Evolutionary conservation across 30 jellyfish, hydroid and myxozoan species (phyloP).

Genomic region (Chironex yamaguchii): DNA sequence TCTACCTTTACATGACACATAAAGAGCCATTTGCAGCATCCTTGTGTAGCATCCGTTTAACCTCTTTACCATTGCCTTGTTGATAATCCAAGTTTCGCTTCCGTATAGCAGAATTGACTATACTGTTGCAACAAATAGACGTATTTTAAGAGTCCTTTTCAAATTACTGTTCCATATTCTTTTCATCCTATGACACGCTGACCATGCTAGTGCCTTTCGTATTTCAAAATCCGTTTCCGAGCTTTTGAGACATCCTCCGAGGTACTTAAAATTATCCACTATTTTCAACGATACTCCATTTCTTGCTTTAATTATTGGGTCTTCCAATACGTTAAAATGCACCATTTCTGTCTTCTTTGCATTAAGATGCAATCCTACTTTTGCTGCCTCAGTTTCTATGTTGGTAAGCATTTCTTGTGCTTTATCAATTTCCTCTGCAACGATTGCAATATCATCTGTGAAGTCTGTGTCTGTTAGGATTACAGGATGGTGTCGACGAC

Average conservation of each 20-base stretch:
- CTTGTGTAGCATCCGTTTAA: conserved; percentile 1
- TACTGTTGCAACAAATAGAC: too few relatives aligned
- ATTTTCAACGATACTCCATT: background rate
- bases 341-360: background rate
- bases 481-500: background rate
- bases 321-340: background rate
- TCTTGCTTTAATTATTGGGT: background rate
- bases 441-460: background rate
- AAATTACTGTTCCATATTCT: too few relatives aligned
- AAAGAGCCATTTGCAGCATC: background rate
- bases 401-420: background rate
- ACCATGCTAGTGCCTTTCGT: too few relatives aligned
- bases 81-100: background rate
- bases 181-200: too few relatives aligned
- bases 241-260: too few relatives aligned
- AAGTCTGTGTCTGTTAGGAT: background rate
- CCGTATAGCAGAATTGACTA: too few relatives aligned
- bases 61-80: background rate
- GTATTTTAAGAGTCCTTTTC: too few relatives aligned
- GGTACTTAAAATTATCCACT: too few relatives aligned
- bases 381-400: background rate
- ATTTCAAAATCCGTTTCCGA: too few relatives aligned
- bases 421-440: background rate
- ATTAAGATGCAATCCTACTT: background rate
- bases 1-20: background rate